A percentile compares a stretch with the other conserved stretches of the same genome.
These are phyloP conservation scores for Sebastes elongatus DNA, from an alignment of 2,797 vertebrate species.

Conservation along the genomic window DNA sequence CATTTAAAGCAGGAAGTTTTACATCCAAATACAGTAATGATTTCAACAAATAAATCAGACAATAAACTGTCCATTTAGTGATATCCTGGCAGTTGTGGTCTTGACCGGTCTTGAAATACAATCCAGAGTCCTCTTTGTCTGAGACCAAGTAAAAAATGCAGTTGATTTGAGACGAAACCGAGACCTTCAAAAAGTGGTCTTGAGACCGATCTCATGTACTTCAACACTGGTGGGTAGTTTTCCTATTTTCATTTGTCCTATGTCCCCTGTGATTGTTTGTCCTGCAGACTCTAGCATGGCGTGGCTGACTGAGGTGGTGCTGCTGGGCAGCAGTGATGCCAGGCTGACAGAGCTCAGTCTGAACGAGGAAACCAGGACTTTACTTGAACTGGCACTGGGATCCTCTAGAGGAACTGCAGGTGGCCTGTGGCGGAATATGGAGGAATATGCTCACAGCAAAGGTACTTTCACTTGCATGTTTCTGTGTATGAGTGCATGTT, in stretches of 20 bases:
- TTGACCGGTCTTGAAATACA: too few relatives aligned
- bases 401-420: conserved; percentile 77
- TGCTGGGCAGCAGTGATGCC: conserved; percentile 78
- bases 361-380: conserved; percentile 76
- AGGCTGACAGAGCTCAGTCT: conserved; percentile 77
- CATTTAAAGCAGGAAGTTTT: too few relatives aligned
- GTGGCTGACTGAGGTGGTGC: conserved; percentile 82
- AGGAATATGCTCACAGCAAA: conserved; percentile 82
- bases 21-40: too few relatives aligned
- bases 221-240: neutral
- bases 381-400: conserved; percentile 84
- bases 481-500: neutral
- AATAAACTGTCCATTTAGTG: too few relatives aligned
- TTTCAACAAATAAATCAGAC: too few relatives aligned
- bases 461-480: conserved; percentile 51
- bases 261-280: neutral
- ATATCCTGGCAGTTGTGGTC: too few relatives aligned
- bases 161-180: too few relatives aligned
- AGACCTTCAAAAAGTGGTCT: too few relatives aligned
- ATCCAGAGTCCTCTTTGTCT: too few relatives aligned
- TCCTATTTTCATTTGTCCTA: neutral
- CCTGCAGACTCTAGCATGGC: conserved; percentile 74
- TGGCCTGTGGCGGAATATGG: conserved; percentile 83
- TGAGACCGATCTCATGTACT: too few relatives aligned
- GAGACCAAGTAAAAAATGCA: too few relatives aligned